Evolutionary conservation across 2,888 invertebrate species (phyloP).

Genomic region (Baronia brevicornis): DNA sequence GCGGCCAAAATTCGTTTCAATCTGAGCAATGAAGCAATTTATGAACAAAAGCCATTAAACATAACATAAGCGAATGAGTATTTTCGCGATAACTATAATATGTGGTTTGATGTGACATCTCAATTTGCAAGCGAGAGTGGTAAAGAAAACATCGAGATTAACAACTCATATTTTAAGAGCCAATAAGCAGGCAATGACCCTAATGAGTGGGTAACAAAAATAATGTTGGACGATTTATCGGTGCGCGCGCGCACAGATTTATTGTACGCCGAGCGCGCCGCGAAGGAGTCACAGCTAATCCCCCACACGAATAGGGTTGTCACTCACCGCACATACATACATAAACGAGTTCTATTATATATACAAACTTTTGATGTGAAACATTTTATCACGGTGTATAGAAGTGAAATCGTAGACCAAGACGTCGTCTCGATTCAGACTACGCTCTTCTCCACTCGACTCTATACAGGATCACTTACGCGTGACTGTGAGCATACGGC

Average conservation of each 20-base stretch:
- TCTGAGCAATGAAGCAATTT: slow-evolving; percentile 18
- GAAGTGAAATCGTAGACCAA: too few relatives aligned
- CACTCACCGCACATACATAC: too few relatives aligned
- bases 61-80: slow-evolving; percentile 14
- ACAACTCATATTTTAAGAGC: slow-evolving; percentile 61
- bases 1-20: too few relatives aligned
- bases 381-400: too few relatives aligned
- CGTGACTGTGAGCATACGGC: too few relatives aligned
- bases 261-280: slow-evolving; percentile 46
- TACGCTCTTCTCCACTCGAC: too few relatives aligned
- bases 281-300: slow-evolving; percentile 54
- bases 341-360: too few relatives aligned
- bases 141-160: slow-evolving; percentile 49
- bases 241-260: slow-evolving; percentile 69
- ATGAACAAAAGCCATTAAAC: slow-evolving; percentile 17
- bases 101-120: slow-evolving; percentile 42
- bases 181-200: slow-evolving; percentile 73
- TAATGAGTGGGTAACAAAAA: slow-evolving; percentile 73
- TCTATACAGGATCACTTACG: too few relatives aligned
- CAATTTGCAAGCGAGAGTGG: slow-evolving; percentile 40
- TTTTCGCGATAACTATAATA: slow-evolving; percentile 21
- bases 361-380: too few relatives aligned
- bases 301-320: slow-evolving; percentile 51
- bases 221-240: slow-evolving; percentile 71
- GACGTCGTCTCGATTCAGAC: too few relatives aligned